phyloP scores from a whole-genome alignment of 2,888 invertebrate genomes.

The Nemotelus nigrinus region DNA sequence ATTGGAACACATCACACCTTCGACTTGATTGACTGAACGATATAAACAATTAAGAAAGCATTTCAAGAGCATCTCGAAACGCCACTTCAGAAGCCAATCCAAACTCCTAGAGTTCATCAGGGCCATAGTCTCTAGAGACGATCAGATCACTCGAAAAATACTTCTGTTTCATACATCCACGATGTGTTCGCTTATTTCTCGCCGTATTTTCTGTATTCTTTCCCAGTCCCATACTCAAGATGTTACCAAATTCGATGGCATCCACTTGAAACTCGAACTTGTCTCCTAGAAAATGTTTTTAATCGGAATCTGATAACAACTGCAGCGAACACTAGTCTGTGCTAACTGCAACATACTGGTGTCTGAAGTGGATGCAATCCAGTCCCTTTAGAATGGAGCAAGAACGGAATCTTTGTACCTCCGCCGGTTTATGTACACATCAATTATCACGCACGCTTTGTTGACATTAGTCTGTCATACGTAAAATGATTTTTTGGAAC shows the following conservation, averaged over 20 bases:
- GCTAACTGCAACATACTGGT: too few species aligned
- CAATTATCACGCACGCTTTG: constrained; percentile 42
- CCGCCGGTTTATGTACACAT: constrained; percentile 35
- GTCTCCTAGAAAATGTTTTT: constrained; percentile 15
- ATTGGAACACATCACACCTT: too few species aligned
- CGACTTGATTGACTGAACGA: too few species aligned
- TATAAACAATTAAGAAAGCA: too few species aligned
- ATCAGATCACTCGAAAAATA: constrained; percentile 29
- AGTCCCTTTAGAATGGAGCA: background rate
- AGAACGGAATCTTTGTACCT: constrained; percentile 21
- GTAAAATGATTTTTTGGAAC: constrained; percentile 36
- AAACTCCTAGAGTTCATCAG: constrained; percentile 19
- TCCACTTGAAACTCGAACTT: constrained; percentile 12
- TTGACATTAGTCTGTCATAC: constrained; percentile 37
- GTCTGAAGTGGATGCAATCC: too few species aligned
- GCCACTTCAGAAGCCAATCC: too few species aligned
- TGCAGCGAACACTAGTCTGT: background rate
- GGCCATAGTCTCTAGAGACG: constrained; percentile 11
- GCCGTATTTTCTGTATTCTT: background rate
- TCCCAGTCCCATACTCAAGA: constrained; percentile 4
- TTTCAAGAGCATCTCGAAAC: too few species aligned
- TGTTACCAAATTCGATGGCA: constrained; percentile 17
- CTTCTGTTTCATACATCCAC: background rate
- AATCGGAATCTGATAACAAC: constrained; percentile 38
- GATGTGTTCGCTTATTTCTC: background rate